phyloP scores from a whole-genome alignment of 2,797 vertebrate species.

The Hydrolagus colliei region DNA sequence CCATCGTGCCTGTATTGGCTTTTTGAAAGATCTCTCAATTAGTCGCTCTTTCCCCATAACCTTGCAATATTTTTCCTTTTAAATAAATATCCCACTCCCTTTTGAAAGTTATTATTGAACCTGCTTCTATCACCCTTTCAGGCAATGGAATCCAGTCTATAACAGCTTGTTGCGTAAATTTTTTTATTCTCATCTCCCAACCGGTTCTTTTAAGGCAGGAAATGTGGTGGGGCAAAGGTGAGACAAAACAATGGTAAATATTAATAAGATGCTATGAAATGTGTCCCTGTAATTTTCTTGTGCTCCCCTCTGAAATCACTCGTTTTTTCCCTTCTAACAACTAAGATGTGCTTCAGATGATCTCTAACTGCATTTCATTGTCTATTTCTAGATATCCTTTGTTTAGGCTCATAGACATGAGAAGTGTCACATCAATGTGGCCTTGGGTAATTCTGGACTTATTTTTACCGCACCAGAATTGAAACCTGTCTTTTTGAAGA shows the following conservation, averaged over 20 bases:
- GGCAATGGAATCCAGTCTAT: no score
- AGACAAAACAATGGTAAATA: background rate
- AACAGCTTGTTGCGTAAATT: no score
- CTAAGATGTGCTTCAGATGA: background rate
- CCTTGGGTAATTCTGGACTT: background rate
- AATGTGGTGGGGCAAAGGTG: background rate
- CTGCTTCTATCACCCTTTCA: no score
- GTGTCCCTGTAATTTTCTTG: no score
- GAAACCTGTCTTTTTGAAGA: no score
- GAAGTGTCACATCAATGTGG: background rate
- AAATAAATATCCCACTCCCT: no score
- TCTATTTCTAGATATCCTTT: constrained; percentile 1
- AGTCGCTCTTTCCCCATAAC: no score
- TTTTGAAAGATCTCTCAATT: no score
- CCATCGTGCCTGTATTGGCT: no score
- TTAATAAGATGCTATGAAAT: background rate
- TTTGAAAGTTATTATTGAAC: no score
- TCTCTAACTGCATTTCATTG: background rate
- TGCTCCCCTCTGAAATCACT: background rate
- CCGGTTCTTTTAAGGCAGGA: background rate
- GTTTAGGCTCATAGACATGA: background rate
- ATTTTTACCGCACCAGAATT: background rate
- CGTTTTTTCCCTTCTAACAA: background rate
- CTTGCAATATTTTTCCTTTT: no score
- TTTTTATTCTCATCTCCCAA: no score